phyloP scores from a whole-genome alignment of 2,797 vertebrate genomes.

The Tokudaia muenninki region DNA sequence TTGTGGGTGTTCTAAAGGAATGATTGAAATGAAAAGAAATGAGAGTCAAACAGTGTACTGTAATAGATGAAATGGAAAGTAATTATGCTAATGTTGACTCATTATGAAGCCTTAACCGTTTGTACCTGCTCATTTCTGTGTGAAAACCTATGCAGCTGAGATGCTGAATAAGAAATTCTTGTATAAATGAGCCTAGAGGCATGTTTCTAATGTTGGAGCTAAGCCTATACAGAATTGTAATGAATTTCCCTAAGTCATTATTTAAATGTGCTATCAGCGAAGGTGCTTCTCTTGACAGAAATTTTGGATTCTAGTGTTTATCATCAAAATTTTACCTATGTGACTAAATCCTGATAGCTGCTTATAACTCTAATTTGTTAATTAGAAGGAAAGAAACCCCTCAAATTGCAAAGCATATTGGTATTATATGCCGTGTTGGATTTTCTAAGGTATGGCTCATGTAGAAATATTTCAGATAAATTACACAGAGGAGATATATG shows the following conservation, averaged over 20 bases:
- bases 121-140: conserved; percentile 83
- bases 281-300: conserved; percentile 65
- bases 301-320: conserved; percentile 70
- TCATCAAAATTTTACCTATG: conserved; percentile 65
- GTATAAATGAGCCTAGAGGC: conserved; percentile 81
- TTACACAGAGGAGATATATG: conserved; percentile 27
- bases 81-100: conserved; percentile 85
- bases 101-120: conserved; percentile 81
- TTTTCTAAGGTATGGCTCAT: not conserved
- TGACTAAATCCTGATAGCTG: conserved; percentile 51
- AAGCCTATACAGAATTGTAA: conserved; percentile 79
- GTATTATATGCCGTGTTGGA: not conserved
- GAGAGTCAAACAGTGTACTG: conserved; percentile 76
- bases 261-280: conserved; percentile 79
- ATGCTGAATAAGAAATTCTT: conserved; percentile 81
- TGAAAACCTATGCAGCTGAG: conserved; percentile 78
- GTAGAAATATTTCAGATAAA: conserved; percentile 52
- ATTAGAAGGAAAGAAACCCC: not conserved
- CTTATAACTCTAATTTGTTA: conserved; percentile 61
- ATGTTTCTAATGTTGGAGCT: conserved; percentile 81
- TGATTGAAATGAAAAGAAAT: conserved; percentile 84
- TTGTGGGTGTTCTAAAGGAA: conserved; percentile 79
- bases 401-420: conserved; percentile 3
- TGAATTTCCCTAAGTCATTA: conserved; percentile 78
- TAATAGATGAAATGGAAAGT: conserved; percentile 85